Base-by-base conservation (phyloP, 2,888 invertebrate species). In the Galeruca laticollis region DNA sequence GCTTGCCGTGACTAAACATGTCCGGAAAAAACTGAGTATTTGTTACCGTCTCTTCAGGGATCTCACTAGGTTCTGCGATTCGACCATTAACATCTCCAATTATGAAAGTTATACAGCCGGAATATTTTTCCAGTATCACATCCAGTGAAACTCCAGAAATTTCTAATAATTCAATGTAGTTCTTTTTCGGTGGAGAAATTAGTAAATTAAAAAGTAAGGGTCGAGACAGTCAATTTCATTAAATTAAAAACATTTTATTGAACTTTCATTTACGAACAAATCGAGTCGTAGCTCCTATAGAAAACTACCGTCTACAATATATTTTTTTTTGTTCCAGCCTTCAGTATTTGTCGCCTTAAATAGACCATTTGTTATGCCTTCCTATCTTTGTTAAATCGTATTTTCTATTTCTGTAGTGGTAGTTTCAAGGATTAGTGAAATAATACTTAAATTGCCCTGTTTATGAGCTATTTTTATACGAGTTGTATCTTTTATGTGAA, bases 331-430 rank as follows among this genome's bases (percentile, higher is more conserved):
- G 6, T 15, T 47, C 2, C 6, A 15, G 1, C 6, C 15, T 6
- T 15, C 9, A 18, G 18, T 1, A 2, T 47, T 43, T 63, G 70
- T 70, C 63, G 49, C 63, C 57, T 54, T 70, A 68, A 69, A 69
- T 60, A 52, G 59, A 35, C 70, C 69, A 71, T 71, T 73, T 71
- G 62, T 73, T 71, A 73, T 70, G 69, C 65, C 68, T 61, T 68
- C 68, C 64, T 71, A 67, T 66, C 57, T 69, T 64, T 62, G 66
- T 73, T 73, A 57, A 67, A 57, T 73, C 63, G 56, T 69, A 68
- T 71, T 70, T 69, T 68, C 67, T 71, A 69, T 68, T 71, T 73
- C 66, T 59, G 68, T 68, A 64, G 64, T 61, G 33, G 15, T 26
- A 62, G 26, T 59, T 56, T 20, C 56, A 37, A 49, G 66, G 66